Base-by-base conservation (phyloP, 2,888 invertebrate genomes). In the Pyrochroa serraticornis region DNA sequence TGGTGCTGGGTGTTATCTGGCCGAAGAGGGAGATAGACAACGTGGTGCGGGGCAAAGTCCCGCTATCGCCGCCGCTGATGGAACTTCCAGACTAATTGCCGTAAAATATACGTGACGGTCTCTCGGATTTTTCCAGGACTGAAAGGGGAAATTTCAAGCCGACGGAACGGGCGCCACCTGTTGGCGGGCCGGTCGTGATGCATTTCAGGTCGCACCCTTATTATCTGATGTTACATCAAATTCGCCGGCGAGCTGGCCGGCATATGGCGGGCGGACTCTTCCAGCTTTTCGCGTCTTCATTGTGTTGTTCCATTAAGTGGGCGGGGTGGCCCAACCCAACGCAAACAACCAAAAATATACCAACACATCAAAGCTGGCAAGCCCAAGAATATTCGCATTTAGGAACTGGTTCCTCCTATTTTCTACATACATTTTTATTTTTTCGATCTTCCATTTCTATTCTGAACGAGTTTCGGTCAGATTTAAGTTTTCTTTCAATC, bases 1-100 rank as follows among this genome's bases (percentile, higher is more conserved):
- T 69, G 64, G 58, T 60, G 68, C 67, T 70, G 68, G 47, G 64
- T 66, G 65, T 64, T 60, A 63, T 63, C 64, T 49, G 67, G 68
- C 64, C 66, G 62, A 56, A 60, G 64, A 64, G 66, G 60, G 62
- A 63, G 60, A 59, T 53, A 53, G 37, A 6, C 42, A 14, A 33
- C 37, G 36, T 9, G 14, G 49, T 35, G n/a, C 22, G n/a, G 8
- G 9, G 31, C 43, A 14, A 14, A 46, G 33, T 5, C 22, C 22
- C 35, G 48, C 31, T 48, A 38, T 48, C 35, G 34, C n/a, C 7
- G 12, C 9, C 53, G 34, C 55, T 47, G 60, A 58, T 61, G 55
- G 58, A 53, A 52, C 58, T 58, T 54, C 41, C 42, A 53, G 41
- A 56, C 63, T 63, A 63, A 63, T 63, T 60, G 61, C 51, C 47